Conservation (phyloP, 2,888 invertebrate genomes). For the Lydus trimaculatus region DNA sequence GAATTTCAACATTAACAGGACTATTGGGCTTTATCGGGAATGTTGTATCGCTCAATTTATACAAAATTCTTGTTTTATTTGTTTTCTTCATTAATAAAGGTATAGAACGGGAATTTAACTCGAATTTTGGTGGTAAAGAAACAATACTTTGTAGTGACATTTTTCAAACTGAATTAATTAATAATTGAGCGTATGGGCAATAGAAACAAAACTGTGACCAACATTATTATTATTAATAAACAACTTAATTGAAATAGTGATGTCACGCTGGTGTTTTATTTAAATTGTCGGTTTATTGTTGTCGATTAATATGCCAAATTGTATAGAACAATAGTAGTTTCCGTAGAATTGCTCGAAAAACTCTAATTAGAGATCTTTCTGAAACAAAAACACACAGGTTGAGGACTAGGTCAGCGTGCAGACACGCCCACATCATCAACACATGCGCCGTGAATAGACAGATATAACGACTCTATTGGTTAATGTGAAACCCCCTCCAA, state of each 20-base stretch:
- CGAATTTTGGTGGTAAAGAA: constrained; percentile 50
- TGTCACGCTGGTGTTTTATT: constrained; percentile 40
- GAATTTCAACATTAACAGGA: constrained; percentile 57
- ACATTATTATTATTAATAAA: constrained; percentile 21
- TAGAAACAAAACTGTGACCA: constrained; percentile 31
- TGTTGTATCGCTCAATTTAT: constrained; percentile 52
- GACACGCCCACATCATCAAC: no score
- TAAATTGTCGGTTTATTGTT: background rate
- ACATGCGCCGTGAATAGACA: no score
- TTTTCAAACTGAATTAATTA: constrained; percentile 46
- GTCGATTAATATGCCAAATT: background rate
- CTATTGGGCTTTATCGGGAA: constrained; percentile 48
- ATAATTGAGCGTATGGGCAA: constrained; percentile 22
- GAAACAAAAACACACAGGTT: no score
- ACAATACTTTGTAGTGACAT: constrained; percentile 54
- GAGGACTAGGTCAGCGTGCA: no score
- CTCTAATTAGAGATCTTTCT: no score
- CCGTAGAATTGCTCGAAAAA: no score
- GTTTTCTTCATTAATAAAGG: constrained; percentile 31
- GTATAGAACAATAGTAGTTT: no score
- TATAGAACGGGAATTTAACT: constrained; percentile 48
- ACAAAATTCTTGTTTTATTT: constrained; percentile 7
- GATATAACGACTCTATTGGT: no score
- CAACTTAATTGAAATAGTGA: constrained; percentile 53
- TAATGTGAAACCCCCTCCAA: no score